These are phyloP conservation scores for Thecophora atra DNA, from an alignment of 2,888 invertebrate species.

Conservation along the genomic window DNA sequence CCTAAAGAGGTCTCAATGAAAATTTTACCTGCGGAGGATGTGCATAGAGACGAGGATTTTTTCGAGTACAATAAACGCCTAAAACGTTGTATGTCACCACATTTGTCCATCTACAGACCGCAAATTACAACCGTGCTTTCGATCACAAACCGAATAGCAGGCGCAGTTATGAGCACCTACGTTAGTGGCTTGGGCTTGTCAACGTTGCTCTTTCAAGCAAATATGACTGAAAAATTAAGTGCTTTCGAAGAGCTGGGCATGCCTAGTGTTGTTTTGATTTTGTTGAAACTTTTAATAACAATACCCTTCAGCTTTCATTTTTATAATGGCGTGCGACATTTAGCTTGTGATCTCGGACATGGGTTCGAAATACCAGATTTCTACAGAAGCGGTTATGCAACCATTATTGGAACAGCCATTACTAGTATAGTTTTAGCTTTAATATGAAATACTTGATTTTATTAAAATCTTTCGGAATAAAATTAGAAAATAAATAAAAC, in stretches of 20 bases:
- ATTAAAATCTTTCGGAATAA: too few species aligned
- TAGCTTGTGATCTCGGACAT: conserved; percentile 83
- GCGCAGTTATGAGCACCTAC: conserved; percentile 70
- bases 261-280: conserved; percentile 69
- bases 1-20: background rate
- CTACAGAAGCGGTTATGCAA: conserved; percentile 74
- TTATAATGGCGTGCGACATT: conserved; percentile 87
- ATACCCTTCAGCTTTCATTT: conserved; percentile 85
- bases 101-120: conserved; percentile 81
- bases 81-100: conserved; percentile 83
- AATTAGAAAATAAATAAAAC: too few species aligned
- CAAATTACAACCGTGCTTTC: conserved; percentile 84
- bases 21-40: background rate
- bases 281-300: conserved; percentile 77
- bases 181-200: conserved; percentile 70
- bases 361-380: conserved; percentile 79
- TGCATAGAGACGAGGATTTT: background rate
- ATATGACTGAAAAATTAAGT: conserved; percentile 71
- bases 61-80: conserved; percentile 71
- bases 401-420: conserved; percentile 65
- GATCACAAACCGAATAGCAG: conserved; percentile 83
- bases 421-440: conserved; percentile 64
- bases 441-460: conserved; percentile 49
- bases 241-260: conserved; percentile 62
- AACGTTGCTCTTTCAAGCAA: conserved; percentile 70